These are phyloP conservation scores for Habroteleia sp. DNA, from an alignment of 2,888 invertebrate species.

Conservation along the genomic window DNA sequence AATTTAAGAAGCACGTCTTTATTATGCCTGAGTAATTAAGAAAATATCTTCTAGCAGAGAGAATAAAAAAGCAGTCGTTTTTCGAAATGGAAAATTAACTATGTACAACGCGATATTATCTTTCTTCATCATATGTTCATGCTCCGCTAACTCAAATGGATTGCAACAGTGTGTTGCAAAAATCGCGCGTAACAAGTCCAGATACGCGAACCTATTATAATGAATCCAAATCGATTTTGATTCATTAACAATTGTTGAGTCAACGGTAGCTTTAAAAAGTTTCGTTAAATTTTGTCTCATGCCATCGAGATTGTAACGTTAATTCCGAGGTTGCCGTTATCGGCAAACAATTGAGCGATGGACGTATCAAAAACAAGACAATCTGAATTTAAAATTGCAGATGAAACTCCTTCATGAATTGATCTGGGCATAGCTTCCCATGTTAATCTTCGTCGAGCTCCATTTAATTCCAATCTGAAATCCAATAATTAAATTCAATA, in stretches of 20 bases:
- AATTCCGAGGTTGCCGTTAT: constrained; percentile 99
- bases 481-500: too few relatives aligned
- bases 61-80: constrained; percentile 35
- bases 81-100: constrained; percentile 35
- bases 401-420: constrained; percentile 99
- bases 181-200: constrained; percentile 1
- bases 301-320: constrained; percentile 99
- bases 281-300: constrained; percentile 81
- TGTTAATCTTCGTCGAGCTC: constrained; percentile 95
- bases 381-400: constrained; percentile 98
- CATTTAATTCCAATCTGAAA: constrained; percentile 95
- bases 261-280: constrained; percentile 9
- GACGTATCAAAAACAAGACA: constrained; percentile 99
- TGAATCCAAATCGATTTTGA: background rate
- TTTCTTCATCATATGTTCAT: background rate
- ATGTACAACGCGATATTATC: constrained; percentile 35
- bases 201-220: background rate
- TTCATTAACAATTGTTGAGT: constrained; percentile 3
- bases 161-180: constrained; percentile 1
- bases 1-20: constrained; percentile 10
- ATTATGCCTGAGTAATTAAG: constrained; percentile 4
- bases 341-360: constrained; percentile 98
- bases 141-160: background rate
- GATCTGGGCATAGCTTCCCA: constrained; percentile 99
- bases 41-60: constrained; percentile 5